phyloP scores from a whole-genome alignment of 2,797 vertebrate genomes.

The Melanotaenia nigrans region DNA sequence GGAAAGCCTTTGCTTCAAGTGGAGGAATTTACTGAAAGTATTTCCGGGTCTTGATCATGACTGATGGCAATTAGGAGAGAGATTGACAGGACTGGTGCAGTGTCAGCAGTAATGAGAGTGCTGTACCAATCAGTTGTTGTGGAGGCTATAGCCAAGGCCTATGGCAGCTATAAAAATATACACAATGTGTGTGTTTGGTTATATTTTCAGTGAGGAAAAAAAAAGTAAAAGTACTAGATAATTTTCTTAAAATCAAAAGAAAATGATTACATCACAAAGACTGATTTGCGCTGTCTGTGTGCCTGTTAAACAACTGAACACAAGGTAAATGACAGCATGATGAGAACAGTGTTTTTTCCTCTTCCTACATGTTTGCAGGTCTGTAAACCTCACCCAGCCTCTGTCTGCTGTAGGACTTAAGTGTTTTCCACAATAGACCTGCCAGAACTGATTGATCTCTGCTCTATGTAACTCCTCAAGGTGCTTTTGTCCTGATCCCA shows the following conservation, averaged over 20 bases:
- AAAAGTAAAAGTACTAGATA: too few relatives aligned
- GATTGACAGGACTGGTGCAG: too few relatives aligned
- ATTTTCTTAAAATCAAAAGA: conserved; percentile 12
- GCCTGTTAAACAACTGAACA: neutral
- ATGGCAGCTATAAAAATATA: too few relatives aligned
- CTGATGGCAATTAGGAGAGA: too few relatives aligned
- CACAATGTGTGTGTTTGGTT: too few relatives aligned
- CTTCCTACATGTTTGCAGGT: conserved; percentile 18
- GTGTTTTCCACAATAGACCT: conserved; percentile 64
- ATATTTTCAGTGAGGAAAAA: too few relatives aligned
- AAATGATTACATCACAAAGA: neutral
- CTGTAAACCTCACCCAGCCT: conserved; percentile 33
- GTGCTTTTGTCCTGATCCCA: conserved; percentile 44
- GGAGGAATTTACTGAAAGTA: too few relatives aligned
- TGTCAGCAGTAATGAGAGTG: too few relatives aligned
- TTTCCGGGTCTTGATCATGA: too few relatives aligned
- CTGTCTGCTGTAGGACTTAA: conserved; percentile 37
- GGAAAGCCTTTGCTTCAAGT: too few relatives aligned
- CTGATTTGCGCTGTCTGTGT: neutral
- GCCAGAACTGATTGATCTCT: conserved; percentile 58
- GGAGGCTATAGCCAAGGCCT: too few relatives aligned
- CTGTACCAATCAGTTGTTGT: too few relatives aligned
- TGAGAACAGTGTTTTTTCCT: conserved; percentile 59
- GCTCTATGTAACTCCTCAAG: conserved; percentile 22
- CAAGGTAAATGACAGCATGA: neutral